Percentiles rank a stretch among this genome's conserved stretches.
Evolutionary conservation across 2,888 invertebrate species (phyloP).

Genomic region (Patella pellucida): DNA sequence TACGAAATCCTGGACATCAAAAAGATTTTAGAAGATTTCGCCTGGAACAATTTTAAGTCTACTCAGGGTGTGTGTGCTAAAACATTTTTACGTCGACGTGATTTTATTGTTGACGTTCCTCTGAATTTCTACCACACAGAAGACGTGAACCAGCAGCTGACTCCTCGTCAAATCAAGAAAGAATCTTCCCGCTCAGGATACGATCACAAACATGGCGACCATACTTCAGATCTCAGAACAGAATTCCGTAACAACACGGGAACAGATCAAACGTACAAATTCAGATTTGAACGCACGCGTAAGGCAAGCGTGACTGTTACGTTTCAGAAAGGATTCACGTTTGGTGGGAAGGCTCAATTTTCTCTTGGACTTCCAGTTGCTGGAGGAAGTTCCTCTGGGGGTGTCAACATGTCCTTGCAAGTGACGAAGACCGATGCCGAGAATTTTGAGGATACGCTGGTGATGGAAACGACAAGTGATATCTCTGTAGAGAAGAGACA

Average conservation of each 20-base stretch:
- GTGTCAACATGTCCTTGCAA: slow-evolving; percentile 27
- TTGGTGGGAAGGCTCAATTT: slow-evolving; percentile 31
- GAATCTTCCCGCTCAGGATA: neutral
- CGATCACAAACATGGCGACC: neutral
- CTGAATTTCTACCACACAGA: slow-evolving; percentile 39
- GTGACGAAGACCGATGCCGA: slow-evolving; percentile 34
- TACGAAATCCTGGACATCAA: slow-evolving; percentile 33
- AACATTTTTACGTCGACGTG: slow-evolving; percentile 28
- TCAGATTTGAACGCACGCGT: slow-evolving; percentile 36
- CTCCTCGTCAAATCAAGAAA: neutral
- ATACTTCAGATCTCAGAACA: slow-evolving; percentile 24
- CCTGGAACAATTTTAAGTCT: slow-evolving; percentile 24
- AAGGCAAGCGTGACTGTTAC: slow-evolving; percentile 32
- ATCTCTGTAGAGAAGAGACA: slow-evolving; percentile 29
- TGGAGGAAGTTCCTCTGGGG: neutral
- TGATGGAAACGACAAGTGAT: slow-evolving; percentile 36
- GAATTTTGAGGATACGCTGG: slow-evolving; percentile 32
- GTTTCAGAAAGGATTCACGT: slow-evolving; percentile 35
- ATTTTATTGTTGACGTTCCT: slow-evolving; percentile 35
- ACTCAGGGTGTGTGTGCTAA: slow-evolving; percentile 8
- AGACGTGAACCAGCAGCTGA: slow-evolving; percentile 3
- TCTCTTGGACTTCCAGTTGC: slow-evolving; percentile 31
- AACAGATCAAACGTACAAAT: slow-evolving; percentile 36
- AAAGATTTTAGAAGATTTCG: slow-evolving; percentile 27
- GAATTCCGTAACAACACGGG: slow-evolving; percentile 36